Conservation (phyloP, 1,140 invertebrate species). For the Micrasema longulum region DNA sequence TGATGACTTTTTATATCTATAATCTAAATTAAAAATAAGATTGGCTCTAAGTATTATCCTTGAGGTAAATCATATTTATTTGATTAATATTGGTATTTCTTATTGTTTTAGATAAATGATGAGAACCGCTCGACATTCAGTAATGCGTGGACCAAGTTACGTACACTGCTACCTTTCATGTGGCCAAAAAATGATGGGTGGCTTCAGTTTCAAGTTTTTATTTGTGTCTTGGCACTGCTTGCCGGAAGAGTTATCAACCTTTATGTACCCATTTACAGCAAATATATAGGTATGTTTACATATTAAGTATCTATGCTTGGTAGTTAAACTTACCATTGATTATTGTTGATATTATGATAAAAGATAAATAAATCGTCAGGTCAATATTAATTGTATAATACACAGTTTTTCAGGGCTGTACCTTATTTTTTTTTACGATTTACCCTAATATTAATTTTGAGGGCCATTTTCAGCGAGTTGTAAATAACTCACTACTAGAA, state of each 20-base stretch:
- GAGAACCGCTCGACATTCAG: constrained; percentile 82
- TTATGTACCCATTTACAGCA: constrained; percentile 94
- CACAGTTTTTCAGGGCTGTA: too few species aligned
- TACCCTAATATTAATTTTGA: too few species aligned
- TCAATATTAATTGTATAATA: too few species aligned
- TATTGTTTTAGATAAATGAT: constrained; percentile 56
- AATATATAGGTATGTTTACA: constrained; percentile 79
- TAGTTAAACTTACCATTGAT: too few species aligned
- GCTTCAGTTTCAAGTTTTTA: constrained; percentile 85
- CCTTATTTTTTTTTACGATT: too few species aligned
- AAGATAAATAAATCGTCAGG: too few species aligned
- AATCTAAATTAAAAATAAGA: too few species aligned
- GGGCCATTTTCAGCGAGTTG: too few species aligned
- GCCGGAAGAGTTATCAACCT: constrained; percentile 91
- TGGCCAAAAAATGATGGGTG: constrained; percentile 88
- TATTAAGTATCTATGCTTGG: too few species aligned
- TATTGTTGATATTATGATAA: too few species aligned
- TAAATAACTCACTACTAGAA: too few species aligned
- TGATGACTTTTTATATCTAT: too few species aligned
- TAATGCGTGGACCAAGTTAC: constrained; percentile 83
- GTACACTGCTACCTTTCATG: constrained; percentile 87
- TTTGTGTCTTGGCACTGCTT: constrained; percentile 84
- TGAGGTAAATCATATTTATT: neutral
- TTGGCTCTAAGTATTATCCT: neutral
- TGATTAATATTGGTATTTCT: neutral